Conservation (phyloP, 2,888 invertebrate species). For the Argyresthia goedartella region DNA sequence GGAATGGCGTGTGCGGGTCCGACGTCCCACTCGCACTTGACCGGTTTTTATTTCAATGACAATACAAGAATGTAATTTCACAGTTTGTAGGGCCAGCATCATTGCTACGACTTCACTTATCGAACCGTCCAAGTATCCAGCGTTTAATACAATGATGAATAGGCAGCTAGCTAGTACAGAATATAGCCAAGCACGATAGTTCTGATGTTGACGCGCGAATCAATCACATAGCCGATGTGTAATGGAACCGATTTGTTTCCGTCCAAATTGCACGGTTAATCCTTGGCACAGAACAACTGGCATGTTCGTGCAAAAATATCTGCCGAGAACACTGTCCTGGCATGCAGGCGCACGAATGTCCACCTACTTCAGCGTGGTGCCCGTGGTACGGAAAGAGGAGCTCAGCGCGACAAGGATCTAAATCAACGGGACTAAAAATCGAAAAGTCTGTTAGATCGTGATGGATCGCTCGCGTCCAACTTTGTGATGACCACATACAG, state of each 20-base stretch:
- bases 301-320: constrained; percentile 54
- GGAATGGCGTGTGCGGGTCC: neutral
- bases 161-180: neutral
- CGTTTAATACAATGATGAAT: too few species aligned
- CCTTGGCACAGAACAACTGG: constrained; percentile 56
- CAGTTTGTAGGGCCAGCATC: too few species aligned
- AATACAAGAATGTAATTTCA: too few species aligned
- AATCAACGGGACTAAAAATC: too few species aligned
- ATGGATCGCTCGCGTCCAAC: too few species aligned
- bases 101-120: neutral
- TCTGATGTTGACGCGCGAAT: constrained; percentile 31
- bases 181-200: neutral
- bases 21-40: too few species aligned
- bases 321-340: constrained; percentile 8
- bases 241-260: constrained; percentile 56
- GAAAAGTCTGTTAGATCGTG: too few species aligned
- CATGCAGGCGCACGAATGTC: constrained; percentile 4
- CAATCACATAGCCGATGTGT: constrained; percentile 47
- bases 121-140: too few species aligned
- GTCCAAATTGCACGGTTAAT: constrained; percentile 58
- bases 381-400: neutral
- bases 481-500: too few species aligned
- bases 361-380: neutral
- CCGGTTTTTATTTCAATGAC: neutral
- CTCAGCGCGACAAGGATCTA: too few species aligned